These are phyloP conservation scores for Lysandra bellargus DNA, from an alignment of 2,888 invertebrate species.

Conservation along the genomic window DNA sequence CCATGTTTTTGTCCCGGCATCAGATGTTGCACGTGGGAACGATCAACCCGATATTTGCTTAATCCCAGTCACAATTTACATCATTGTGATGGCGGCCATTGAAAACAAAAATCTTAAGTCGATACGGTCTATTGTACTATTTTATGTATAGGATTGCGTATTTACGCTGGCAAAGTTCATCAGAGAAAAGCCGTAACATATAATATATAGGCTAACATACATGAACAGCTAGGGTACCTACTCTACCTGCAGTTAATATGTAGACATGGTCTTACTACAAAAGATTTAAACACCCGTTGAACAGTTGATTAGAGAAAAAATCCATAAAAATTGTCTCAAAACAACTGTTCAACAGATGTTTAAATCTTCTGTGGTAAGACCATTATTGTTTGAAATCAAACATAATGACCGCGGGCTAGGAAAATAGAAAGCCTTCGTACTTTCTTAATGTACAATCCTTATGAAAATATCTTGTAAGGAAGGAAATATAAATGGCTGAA, in stretches of 20 bases:
- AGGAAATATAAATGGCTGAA: constrained; percentile 26
- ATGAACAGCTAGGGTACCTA: no score
- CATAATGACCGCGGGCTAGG: background rate
- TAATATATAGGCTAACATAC: background rate
- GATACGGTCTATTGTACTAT: background rate
- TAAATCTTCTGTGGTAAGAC: no score
- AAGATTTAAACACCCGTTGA: no score
- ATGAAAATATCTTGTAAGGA: constrained; percentile 24
- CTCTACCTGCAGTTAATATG: no score
- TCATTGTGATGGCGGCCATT: background rate
- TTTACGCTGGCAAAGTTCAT: background rate
- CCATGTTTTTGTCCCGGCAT: constrained; percentile 64
- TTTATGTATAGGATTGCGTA: background rate
- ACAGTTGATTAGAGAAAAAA: no score
- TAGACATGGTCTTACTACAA: no score
- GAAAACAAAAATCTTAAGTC: background rate
- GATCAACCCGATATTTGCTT: constrained; percentile 53
- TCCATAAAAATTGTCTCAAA: no score
- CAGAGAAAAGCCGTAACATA: background rate
- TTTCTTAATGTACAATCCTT: background rate
- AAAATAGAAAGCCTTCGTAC: background rate
- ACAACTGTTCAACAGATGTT: no score
- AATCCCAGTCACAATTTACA: constrained; percentile 9
- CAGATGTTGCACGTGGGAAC: constrained; percentile 75
- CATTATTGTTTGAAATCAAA: background rate